Evolutionary conservation across 2,888 invertebrate species (phyloP), one percentile per base, ranked within the genome.

Genomic region (Horisme vitalbata): DNA sequence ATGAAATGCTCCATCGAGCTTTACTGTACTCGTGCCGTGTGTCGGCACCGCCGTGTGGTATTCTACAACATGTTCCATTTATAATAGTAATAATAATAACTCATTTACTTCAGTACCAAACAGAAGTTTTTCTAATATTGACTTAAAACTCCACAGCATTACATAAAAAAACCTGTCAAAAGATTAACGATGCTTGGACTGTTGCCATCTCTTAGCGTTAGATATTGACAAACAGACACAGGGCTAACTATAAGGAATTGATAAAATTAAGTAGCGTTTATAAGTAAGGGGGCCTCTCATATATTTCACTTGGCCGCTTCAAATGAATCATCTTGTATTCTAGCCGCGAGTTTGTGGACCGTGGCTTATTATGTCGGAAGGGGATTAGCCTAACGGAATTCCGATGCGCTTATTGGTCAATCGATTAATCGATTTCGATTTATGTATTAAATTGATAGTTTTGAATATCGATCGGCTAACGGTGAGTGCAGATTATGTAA

Each of bases 361-460:
- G 58, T 53, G 41, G 32, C 53, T 41, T 58, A 55, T 53, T 49
- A 41, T 35, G 32, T 39, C 43, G 37, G 18, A 13, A 12, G 30
- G 12, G 32, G 43, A 43, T 47, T 57, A 50, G 31, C 26, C 30
- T 55, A 54, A 56, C 55, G 58, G 58, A 52, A 52, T 58, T 44
- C 47, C 47, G 45, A 50, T 44, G 44, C 45, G 37, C 32, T 30
- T 44, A 47, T 52, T 46, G 39, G 12, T 52, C 32, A 45, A 51
- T 37, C 32, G 43, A 38, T 45, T 45, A 43, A 49, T 51, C 39
- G 49, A 28, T 23, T 39, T 53, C 44, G 48, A 44, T 47, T 23
- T 35, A n/a, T n/a, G n/a, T n/a, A 32, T 36, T 41, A 32, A 14
- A 27, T 18, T 14, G 23, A 10, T 11, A 32, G 9, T 11, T 26